Evolutionary conservation across 2,888 invertebrate species (phyloP).

Genomic region (Drosophila aldrichi): DNA sequence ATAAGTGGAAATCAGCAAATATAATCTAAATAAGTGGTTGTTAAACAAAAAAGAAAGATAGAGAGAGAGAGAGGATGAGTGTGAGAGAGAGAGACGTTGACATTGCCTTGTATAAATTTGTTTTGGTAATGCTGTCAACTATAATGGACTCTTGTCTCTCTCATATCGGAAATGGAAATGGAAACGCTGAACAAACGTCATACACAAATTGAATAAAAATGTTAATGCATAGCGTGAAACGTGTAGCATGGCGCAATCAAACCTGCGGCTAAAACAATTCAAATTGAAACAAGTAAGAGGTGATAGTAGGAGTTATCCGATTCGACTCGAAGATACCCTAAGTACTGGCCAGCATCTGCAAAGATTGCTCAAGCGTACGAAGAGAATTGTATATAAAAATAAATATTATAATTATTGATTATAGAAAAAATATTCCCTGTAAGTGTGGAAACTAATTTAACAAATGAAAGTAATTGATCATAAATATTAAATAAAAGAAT

Average conservation of each 20-base stretch:
- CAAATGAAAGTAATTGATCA: neutral
- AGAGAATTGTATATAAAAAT: too few relatives aligned
- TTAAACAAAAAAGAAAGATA: conserved; percentile 71
- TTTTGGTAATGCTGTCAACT: conserved; percentile 69
- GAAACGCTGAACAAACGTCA: conserved; percentile 45
- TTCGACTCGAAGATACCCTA: neutral
- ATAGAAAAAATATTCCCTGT: neutral
- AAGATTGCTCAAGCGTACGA: too few relatives aligned
- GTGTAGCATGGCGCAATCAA: conserved; percentile 43
- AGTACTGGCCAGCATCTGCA: neutral
- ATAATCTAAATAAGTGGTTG: conserved; percentile 83
- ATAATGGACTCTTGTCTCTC: conserved; percentile 72
- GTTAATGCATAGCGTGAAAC: conserved; percentile 59
- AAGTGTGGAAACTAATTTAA: neutral
- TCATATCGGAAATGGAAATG: conserved; percentile 47
- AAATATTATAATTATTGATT: too few relatives aligned
- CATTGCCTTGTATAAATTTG: conserved; percentile 67
- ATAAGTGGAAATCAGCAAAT: conserved; percentile 82
- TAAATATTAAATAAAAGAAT: neutral
- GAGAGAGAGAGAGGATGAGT: conserved; percentile 8
- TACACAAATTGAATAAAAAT: conserved; percentile 75
- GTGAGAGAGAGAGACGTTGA: conserved; percentile 36
- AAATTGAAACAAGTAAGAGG: conserved; percentile 30
- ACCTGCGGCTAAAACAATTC: conserved; percentile 30
- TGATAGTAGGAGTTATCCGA: neutral